Evolutionary conservation across 2,888 invertebrate genomes (phyloP).

Genomic region (Phengaris arion): DNA sequence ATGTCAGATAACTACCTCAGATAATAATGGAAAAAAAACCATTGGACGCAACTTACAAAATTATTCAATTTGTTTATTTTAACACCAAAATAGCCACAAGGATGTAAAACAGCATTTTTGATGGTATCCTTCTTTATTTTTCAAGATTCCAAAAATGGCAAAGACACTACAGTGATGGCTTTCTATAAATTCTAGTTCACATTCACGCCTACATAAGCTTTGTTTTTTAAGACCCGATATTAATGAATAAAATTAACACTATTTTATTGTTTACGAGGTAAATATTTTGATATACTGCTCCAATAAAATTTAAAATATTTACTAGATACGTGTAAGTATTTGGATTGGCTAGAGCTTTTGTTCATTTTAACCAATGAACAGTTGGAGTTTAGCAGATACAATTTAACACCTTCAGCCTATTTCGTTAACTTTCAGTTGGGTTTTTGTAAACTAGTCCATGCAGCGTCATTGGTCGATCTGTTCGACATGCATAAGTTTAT

Average conservation of each 20-base stretch:
- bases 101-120: slow-evolving; percentile 14
- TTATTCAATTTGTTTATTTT: neutral
- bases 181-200: slow-evolving; percentile 22
- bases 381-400: too few species aligned
- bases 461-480: too few species aligned
- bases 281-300: neutral
- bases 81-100: neutral
- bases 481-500: too few species aligned
- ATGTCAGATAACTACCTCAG: neutral
- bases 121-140: slow-evolving; percentile 1
- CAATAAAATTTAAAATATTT: neutral
- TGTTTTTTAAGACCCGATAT: neutral
- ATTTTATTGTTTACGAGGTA: slow-evolving; percentile 3
- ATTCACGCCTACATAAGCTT: slow-evolving; percentile 24
- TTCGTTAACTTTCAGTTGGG: too few species aligned
- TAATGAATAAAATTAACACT: neutral
- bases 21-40: neutral
- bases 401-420: too few species aligned
- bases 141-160: slow-evolving; percentile 19
- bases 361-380: too few species aligned
- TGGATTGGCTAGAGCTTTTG: neutral
- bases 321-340: neutral
- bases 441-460: too few species aligned
- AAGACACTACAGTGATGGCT: neutral
- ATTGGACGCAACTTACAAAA: neutral